Evolutionary conservation across 2,888 invertebrate genomes (phyloP), one percentile per base, ranked within the genome.

Genomic region (Rhodophaea formosa): DNA sequence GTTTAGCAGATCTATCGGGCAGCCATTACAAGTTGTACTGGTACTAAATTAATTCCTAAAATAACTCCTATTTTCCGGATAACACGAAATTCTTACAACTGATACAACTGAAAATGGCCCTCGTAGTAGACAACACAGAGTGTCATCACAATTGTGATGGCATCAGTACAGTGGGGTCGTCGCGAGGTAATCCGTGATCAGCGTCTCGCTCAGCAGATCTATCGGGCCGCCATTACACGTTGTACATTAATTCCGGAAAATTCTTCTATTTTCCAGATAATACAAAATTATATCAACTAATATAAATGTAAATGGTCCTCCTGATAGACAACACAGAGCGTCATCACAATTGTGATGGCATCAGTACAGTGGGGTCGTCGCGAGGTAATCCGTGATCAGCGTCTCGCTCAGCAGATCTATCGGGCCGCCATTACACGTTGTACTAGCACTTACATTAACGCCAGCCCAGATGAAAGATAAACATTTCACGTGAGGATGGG

Each of bases 381-480:
- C 67, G 60, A 52, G 49, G 66, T 71, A 72, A 74, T 74, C 70
- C 67, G 59, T 63, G 72, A 74, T 75, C 59, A 62, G 69, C 54
- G 67, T 63, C 71, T 61, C 69, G 71, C 77, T 84, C 85, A 82
- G 81, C 83, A 80, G 76, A 79, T 74, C 77, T 75, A 71, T 68
- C 67, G 68, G 65, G 65, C 70, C 71, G 74, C 78, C 76, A 82
- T 85, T 82, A 85, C 83, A 81, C 72, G 76, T 69, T 79, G 80
- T 82, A 79, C 80, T 80, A 77, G 70, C 79, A 84, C 84, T 86
- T 81, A 88, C 83, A 84, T 84, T 82, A 86, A 84, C 85, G 82
- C 80, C 74, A 76, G 79, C 79, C 82, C 77, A 84, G 89, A 89
- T 90, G 88, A 86, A 90, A 89, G 89, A 90, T 88, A 89, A 90